A percentile compares a stretch with the other conserved stretches of the same genome.
These are phyloP conservation scores for Heliconius sara DNA, from an alignment of 2,888 invertebrate genomes.

Conservation along the genomic window DNA sequence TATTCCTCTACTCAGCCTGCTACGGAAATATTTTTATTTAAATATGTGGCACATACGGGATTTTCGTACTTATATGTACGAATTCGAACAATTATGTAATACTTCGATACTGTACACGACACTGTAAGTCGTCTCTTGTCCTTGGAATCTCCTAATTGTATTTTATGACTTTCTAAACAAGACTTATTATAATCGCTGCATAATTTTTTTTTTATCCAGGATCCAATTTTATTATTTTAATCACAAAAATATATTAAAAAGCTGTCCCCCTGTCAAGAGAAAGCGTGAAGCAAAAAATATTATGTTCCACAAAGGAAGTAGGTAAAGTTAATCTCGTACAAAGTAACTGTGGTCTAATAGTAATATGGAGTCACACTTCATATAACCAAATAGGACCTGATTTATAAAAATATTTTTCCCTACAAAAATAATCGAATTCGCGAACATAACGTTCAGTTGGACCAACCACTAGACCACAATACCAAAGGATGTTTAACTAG, in stretches of 20 bases:
- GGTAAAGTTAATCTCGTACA: too few species aligned
- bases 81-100: too few species aligned
- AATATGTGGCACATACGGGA: too few species aligned
- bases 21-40: too few species aligned
- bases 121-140: background rate
- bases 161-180: background rate
- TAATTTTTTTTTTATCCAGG: background rate
- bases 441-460: background rate
- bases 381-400: background rate
- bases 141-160: constrained; percentile 13
- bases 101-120: background rate
- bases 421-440: background rate
- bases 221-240: background rate
- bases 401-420: background rate
- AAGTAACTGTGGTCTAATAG: too few species aligned
- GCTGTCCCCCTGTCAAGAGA: background rate
- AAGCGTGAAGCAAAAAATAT: too few species aligned
- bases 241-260: background rate
- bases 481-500: background rate
- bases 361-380: background rate
- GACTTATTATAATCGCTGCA: background rate
- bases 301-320: too few species aligned
- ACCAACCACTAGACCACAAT: background rate
- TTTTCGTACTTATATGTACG: too few species aligned
- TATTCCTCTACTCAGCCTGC: too few species aligned